Evolutionary conservation across 1,140 invertebrate species (phyloP).

Genomic region (Zaprionus capensis): DNA sequence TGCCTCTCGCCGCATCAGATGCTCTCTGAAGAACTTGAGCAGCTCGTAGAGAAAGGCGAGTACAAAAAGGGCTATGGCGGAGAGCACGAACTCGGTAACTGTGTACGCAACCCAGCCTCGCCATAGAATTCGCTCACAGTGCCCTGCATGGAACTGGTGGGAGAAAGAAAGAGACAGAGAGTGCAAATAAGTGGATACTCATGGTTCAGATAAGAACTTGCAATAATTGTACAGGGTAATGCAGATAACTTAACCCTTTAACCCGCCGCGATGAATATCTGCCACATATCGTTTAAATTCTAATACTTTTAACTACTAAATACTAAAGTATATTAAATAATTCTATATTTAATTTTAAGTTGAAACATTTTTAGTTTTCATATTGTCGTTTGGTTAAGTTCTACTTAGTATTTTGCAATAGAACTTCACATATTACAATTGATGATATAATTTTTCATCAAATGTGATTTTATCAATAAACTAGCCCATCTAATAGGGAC

Average conservation of each 20-base stretch:
- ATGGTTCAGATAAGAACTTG: not conserved
- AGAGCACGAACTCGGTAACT: constrained; percentile 69
- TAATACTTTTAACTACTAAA: no score
- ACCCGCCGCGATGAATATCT: no score
- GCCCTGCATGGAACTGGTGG: constrained; percentile 90
- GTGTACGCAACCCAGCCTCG: constrained; percentile 87
- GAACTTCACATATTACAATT: no score
- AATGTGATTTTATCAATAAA: no score
- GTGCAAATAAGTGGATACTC: not conserved
- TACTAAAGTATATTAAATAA: no score
- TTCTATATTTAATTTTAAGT: no score
- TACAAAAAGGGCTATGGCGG: constrained; percentile 66
- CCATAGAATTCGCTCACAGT: constrained; percentile 91
- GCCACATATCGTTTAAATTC: no score
- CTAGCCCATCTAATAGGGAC: no score
- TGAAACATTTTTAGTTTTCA: no score
- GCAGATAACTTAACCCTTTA: not conserved
- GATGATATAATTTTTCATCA: no score
- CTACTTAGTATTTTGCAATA: no score
- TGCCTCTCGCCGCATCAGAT: constrained; percentile 50
- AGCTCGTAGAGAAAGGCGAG: constrained; percentile 74
- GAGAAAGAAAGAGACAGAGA: constrained; percentile 9
- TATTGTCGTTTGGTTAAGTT: no score
- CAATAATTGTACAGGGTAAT: constrained; percentile 19
- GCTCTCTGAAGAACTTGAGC: constrained; percentile 72